phyloP scores from a whole-genome alignment of 2,113 vertebrate genomes.

The Bufo bufo region DNA sequence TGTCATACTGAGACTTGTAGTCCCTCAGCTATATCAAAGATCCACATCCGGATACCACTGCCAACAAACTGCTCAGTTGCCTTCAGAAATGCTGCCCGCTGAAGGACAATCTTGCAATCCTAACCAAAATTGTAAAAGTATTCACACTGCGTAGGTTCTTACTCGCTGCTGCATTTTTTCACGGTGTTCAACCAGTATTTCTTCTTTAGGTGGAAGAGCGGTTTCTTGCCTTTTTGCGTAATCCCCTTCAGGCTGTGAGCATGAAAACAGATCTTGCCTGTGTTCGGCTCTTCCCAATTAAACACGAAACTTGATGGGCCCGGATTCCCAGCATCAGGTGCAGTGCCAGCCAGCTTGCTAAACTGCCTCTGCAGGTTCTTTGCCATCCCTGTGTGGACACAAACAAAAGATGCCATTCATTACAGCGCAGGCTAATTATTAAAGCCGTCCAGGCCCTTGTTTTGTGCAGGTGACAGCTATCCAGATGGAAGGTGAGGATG shows the following conservation, averaged over 20 bases:
- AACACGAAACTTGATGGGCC: constrained; percentile 83
- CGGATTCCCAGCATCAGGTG: constrained; percentile 52
- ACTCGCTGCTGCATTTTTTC: constrained; percentile 69
- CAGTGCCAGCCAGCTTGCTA: constrained; percentile 68
- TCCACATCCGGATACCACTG: not conserved
- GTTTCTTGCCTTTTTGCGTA: constrained; percentile 65
- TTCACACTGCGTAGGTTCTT: constrained; percentile 60
- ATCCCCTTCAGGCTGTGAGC: constrained; percentile 73
- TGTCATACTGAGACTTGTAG: not conserved
- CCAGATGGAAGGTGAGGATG: constrained; percentile 10
- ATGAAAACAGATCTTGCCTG: constrained; percentile 76
- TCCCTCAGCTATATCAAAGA: not conserved
- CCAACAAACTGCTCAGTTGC: not conserved
- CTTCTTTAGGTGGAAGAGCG: constrained; percentile 64
- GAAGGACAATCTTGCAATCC: too few species aligned
- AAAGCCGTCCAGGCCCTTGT: not conserved
- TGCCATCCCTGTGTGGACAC: constrained; percentile 74
- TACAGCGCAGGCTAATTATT: not conserved
- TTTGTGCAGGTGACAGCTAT: not conserved
- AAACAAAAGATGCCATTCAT: constrained; percentile 54
- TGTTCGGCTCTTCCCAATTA: constrained; percentile 76
- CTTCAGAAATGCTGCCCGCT: not conserved
- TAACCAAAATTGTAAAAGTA: not conserved
- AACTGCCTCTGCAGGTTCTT: constrained; percentile 82
- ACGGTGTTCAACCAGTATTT: constrained; percentile 82